A percentile compares a stretch with the other conserved stretches of the same genome.
These are phyloP conservation scores for Polydrusus tereticollis DNA, from an alignment of 2,888 invertebrate species.

Conservation along the genomic window DNA sequence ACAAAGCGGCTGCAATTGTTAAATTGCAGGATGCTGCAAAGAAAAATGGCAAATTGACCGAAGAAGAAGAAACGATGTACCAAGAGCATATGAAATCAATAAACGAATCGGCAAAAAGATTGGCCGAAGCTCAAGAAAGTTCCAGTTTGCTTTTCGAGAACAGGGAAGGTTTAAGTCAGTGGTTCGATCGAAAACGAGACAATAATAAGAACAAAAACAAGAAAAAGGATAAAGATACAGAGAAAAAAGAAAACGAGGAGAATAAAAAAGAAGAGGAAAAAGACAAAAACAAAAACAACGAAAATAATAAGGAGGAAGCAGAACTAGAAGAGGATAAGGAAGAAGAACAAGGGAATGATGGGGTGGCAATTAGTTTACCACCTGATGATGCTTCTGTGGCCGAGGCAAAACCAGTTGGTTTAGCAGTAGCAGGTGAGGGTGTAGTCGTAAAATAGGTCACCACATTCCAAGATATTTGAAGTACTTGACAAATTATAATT, in stretches of 20 bases:
- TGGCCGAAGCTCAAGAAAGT: slow-evolving; percentile 60
- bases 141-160: slow-evolving; percentile 57
- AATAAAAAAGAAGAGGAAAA: slow-evolving; percentile 53
- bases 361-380: slow-evolving; percentile 69
- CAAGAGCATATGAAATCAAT: slow-evolving; percentile 70
- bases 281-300: slow-evolving; percentile 54
- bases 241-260: slow-evolving; percentile 54
- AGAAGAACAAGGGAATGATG: slow-evolving; percentile 64
- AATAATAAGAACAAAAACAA: slow-evolving; percentile 54
- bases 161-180: slow-evolving; percentile 59
- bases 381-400: slow-evolving; percentile 76
- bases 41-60: slow-evolving; percentile 70
- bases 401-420: slow-evolving; percentile 81
- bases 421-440: slow-evolving; percentile 65
- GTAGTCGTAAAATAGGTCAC: too few species aligned
- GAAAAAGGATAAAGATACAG: slow-evolving; percentile 52
- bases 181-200: slow-evolving; percentile 61
- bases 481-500: too few species aligned
- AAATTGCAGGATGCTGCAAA: slow-evolving; percentile 75
- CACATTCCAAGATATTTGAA: slow-evolving; percentile 1
- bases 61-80: slow-evolving; percentile 71
- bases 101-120: slow-evolving; percentile 60
- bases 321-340: slow-evolving; percentile 57
- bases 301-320: slow-evolving; percentile 50
- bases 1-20: slow-evolving; percentile 72